Evolutionary conservation across 2,888 invertebrate genomes (phyloP), one percentile per base, ranked within the genome.

Genomic region (Nymphalis urticae): DNA sequence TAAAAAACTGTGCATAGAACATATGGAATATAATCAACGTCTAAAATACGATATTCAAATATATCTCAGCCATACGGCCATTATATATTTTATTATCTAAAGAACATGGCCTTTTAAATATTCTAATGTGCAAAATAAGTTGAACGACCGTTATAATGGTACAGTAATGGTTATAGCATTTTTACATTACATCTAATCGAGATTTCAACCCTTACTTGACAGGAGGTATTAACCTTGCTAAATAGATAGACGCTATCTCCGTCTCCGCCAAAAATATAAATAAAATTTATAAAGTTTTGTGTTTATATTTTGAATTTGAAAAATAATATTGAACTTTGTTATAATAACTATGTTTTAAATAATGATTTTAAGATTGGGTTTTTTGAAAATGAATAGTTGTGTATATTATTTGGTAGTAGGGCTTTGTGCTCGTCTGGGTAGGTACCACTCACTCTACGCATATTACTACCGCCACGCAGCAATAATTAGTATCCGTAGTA

Each of bases 41-140:
- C 13, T 42, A 42, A 42, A 42, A 42, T 42, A 42, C 13, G 3
- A 13, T 42, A 2, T 42, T 42, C 13, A 42, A 56, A 42, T 27
- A 9, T 32, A 32, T 61, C 56, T 42, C 42, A 42, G 13, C 42
- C 42, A 53, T 16, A 53, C 4, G 9, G 24, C 53, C 53, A 21
- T 21, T 27, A 24, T 16, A 13, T 70, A 51, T 51, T 70, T 69
- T n/a, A 24, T 47, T 54, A 32, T 54, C 60, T 36, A 27, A 9
- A 64, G 66, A 60, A 58, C 47, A 53, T 32, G 73, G 51, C 56
- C 66, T 66, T 65, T 65, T 65, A 69, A 71, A 67, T 71, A 73
- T 72, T 61, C 65, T 68, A 72, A 73, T 69, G 68, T 73, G 68
- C 69, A 66, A 70, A 73, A 73, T 71, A 73, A 72, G 75, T 75